Evolutionary conservation across 53 echinoderm and acorn worm genomes (phyloP).

Genomic region (Pentamera pediparva): DNA sequence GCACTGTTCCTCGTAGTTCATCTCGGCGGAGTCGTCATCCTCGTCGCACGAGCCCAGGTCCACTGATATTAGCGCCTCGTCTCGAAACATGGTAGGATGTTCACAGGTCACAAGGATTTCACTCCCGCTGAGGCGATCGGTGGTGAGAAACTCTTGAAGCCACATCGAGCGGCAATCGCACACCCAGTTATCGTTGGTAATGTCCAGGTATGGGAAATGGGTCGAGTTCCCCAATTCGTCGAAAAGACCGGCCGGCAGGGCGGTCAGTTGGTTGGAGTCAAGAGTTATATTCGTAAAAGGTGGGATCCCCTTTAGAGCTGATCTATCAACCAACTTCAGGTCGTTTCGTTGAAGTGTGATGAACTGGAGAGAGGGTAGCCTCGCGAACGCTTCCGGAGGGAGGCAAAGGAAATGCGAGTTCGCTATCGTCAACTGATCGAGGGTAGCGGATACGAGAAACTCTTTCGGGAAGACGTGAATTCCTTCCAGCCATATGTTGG

Average conservation of each 20-base stretch:
- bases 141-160: background rate
- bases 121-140: too few species aligned
- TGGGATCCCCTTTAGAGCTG: background rate
- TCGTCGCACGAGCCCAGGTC: too few species aligned
- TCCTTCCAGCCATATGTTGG: background rate
- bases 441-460: background rate
- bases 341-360: background rate
- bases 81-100: too few species aligned
- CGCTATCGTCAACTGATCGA: background rate
- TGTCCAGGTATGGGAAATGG: background rate
- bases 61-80: too few species aligned
- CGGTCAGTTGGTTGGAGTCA: background rate
- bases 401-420: background rate
- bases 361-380: background rate
- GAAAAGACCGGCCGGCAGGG: background rate
- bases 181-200: background rate
- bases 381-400: background rate
- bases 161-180: background rate
- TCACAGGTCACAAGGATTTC: too few species aligned
- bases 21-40: too few species aligned
- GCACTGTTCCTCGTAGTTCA: too few species aligned
- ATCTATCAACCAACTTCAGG: background rate
- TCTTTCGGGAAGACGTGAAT: background rate
- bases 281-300: background rate
- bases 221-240: background rate